These are phyloP conservation scores for Melanchra persicariae DNA, from an alignment of 2,888 invertebrate genomes.

Conservation along the genomic window DNA sequence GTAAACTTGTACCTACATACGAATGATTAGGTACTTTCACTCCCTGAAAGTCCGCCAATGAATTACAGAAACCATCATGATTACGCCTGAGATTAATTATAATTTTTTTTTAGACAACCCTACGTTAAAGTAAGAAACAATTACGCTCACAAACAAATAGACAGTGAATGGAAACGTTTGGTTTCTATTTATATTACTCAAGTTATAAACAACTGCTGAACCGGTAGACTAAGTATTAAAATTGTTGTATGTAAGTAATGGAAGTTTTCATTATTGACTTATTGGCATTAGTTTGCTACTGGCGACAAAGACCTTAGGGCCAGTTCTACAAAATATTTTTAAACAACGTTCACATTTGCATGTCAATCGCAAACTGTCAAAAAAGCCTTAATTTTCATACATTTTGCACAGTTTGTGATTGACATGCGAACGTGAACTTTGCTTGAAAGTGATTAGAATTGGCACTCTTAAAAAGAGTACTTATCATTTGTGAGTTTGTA, in stretches of 20 bases:
- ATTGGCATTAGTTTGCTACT: neutral
- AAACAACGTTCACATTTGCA: too few relatives aligned
- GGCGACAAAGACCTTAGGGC: neutral
- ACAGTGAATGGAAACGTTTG: constrained; percentile 21
- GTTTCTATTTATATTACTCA: constrained; percentile 14
- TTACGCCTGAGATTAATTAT: too few relatives aligned
- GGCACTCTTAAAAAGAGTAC: too few relatives aligned
- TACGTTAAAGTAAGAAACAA: neutral
- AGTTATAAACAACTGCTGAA: neutral
- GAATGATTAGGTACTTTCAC: too few relatives aligned
- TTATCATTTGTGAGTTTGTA: too few relatives aligned
- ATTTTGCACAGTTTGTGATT: too few relatives aligned
- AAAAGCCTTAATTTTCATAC: too few relatives aligned
- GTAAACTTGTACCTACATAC: too few relatives aligned
- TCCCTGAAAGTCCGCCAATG: neutral
- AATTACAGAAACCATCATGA: neutral
- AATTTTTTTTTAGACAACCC: constrained; percentile 6
- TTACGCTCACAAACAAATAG: constrained; percentile 4
- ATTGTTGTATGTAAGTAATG: neutral
- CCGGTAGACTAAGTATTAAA: neutral
- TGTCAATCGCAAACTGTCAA: too few relatives aligned
- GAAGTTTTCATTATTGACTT: neutral
- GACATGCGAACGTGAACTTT: too few relatives aligned
- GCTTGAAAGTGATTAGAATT: too few relatives aligned
- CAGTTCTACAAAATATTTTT: too few relatives aligned